Percentiles rank a stretch among this genome's conserved stretches.
phyloP scores from a whole-genome alignment of 2,797 vertebrate genomes.

The Pempheris klunzingeri region DNA sequence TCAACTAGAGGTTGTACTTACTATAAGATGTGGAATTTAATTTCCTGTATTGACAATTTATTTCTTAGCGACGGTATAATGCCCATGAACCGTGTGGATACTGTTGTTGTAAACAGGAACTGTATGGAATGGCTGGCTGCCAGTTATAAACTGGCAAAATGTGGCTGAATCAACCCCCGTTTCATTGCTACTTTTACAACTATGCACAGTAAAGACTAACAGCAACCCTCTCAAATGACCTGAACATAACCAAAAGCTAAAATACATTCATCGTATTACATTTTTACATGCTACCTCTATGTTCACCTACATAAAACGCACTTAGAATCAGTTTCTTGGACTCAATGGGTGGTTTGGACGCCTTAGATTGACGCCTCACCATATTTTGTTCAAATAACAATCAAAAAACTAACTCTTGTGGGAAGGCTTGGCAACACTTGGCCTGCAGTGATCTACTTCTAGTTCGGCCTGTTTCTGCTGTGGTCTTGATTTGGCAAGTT shows the following conservation, averaged over 20 bases:
- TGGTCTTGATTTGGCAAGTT: conserved; percentile 68
- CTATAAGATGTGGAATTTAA: conserved; percentile 25
- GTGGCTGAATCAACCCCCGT: conserved; percentile 13
- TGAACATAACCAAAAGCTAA: conserved; percentile 52
- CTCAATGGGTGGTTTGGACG: conserved; percentile 33
- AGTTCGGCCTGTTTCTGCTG: conserved; percentile 38
- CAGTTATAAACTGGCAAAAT: conserved; percentile 25
- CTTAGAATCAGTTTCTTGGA: conserved; percentile 48
- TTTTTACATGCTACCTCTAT: conserved; percentile 78
- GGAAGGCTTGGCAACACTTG: conserved; percentile 50
- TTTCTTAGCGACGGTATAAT: conserved; percentile 49
- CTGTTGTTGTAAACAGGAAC: conserved; percentile 63
- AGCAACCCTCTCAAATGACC: conserved; percentile 51
- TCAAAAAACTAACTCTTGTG: conserved; percentile 55
- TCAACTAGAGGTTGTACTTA: conserved; percentile 18
- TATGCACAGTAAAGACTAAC: conserved; percentile 52
- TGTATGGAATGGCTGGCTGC: conserved; percentile 40
- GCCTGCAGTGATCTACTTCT: conserved; percentile 57
- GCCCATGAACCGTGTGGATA: conserved; percentile 52
- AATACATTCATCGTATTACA: conserved; percentile 76
- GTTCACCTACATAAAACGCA: conserved; percentile 64
- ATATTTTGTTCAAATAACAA: conserved; percentile 67
- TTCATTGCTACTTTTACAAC: conserved; percentile 49
- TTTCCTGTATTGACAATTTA: conserved; percentile 13
- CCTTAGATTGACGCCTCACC: conserved; percentile 36